phyloP scores from a whole-genome alignment of 2,888 invertebrate genomes.

The Candidula unifasciata region DNA sequence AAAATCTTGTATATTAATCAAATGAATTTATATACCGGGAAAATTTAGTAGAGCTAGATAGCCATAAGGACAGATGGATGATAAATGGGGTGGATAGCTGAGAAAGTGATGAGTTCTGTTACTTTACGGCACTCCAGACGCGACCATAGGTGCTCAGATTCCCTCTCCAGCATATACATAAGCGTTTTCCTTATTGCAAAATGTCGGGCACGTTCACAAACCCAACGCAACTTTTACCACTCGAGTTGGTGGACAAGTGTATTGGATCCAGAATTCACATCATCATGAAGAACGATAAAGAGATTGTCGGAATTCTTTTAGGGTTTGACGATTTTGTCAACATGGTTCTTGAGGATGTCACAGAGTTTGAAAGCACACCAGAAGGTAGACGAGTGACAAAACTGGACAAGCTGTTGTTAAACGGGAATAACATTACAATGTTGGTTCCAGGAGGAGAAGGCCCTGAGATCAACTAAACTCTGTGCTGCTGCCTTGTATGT shows the following conservation, averaged over 20 bases:
- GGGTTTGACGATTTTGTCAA: conserved; percentile 99
- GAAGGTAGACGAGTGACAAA: conserved; percentile 94
- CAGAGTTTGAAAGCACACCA: conserved; percentile 97
- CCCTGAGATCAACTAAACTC: conserved; percentile 64
- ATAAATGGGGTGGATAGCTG: too few relatives aligned
- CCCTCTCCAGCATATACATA: too few relatives aligned
- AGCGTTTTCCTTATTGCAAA: neutral
- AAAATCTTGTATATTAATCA: too few relatives aligned
- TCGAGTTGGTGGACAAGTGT: conserved; percentile 98
- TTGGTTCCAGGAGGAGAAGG: conserved; percentile 76
- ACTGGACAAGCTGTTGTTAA: conserved; percentile 96
- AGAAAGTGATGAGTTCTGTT: too few relatives aligned
- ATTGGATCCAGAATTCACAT: conserved; percentile 99
- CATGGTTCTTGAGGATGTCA: conserved; percentile 98
- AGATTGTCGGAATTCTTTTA: conserved; percentile 97
- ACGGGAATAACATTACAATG: conserved; percentile 99
- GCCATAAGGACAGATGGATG: too few relatives aligned
- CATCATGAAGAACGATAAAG: conserved; percentile 99
- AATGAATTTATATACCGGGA: too few relatives aligned
- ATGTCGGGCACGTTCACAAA: conserved; percentile 79
- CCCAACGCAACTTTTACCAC: conserved; percentile 91
- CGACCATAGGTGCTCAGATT: too few relatives aligned
- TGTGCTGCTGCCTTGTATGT: too few relatives aligned
- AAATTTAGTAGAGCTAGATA: too few relatives aligned
- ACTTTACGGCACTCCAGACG: too few relatives aligned